Conservation (phyloP, 2,113 vertebrate genomes). For the Oncorhynchus clarkii region DNA sequence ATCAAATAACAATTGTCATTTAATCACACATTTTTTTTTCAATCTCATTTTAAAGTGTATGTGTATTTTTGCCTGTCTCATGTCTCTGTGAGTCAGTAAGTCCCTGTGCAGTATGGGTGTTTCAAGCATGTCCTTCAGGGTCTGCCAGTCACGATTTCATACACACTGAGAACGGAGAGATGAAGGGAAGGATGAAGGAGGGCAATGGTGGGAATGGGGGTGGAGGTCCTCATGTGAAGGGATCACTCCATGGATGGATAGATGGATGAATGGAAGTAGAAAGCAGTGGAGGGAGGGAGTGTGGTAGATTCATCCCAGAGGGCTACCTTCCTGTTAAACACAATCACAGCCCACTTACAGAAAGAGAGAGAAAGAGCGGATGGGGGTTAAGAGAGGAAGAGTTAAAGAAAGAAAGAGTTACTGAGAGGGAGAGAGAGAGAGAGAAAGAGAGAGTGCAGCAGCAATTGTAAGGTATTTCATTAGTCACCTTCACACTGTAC, state of each 20-base stretch:
- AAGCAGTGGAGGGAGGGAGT: background rate
- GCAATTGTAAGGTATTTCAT: no score
- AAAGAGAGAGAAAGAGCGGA: background rate
- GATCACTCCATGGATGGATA: slow-evolving; percentile 10
- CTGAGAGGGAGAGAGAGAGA: background rate
- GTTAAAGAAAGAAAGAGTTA: background rate
- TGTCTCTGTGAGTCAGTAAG: background rate
- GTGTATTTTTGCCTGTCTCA: background rate
- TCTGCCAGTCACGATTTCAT: slow-evolving; percentile 2
- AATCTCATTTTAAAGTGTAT: background rate
- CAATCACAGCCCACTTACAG: slow-evolving; percentile 2
- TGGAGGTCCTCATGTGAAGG: slow-evolving; percentile 9
- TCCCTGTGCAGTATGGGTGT: slow-evolving; percentile 17
- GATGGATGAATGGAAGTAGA: background rate
- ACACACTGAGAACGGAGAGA: slow-evolving; percentile 15
- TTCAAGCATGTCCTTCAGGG: slow-evolving; percentile 23
- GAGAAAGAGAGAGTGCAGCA: background rate
- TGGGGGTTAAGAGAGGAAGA: background rate
- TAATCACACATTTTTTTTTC: no score
- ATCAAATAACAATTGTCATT: no score
- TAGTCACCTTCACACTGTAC: no score
- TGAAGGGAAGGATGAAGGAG: slow-evolving; percentile 4
- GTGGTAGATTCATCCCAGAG: background rate
- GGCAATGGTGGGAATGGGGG: background rate
- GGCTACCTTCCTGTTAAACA: background rate